Evolutionary conservation across 2,888 invertebrate species (phyloP).

Genomic region (Anaspis maculata): DNA sequence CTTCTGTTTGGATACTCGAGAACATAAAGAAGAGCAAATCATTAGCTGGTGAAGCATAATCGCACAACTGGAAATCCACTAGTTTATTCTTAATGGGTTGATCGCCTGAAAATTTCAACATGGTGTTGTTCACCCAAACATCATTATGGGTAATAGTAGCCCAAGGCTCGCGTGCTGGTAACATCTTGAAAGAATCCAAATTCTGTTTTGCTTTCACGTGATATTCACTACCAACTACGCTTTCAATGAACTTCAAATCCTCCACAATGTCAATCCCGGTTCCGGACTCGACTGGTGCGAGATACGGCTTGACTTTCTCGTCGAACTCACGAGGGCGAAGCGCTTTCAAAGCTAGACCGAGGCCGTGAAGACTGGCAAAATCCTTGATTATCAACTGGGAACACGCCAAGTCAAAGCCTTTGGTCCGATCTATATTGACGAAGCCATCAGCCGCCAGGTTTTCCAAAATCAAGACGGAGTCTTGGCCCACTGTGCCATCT

Average conservation of each 20-base stretch:
- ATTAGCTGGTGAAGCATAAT: not conserved
- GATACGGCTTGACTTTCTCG: conserved; percentile 2
- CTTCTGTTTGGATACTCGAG: not conserved
- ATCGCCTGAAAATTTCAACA: not conserved
- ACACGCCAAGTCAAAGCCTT: conserved; percentile 10
- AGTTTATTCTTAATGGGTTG: not conserved
- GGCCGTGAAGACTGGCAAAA: conserved; percentile 11
- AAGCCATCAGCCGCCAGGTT: conserved; percentile 10
- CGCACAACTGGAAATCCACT: not conserved
- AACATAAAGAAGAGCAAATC: not conserved
- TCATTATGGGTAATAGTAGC: no score
- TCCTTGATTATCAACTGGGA: conserved; percentile 6
- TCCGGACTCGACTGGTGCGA: not conserved
- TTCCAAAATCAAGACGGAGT: conserved; percentile 14
- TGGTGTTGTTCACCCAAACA: not conserved
- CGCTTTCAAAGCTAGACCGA: conserved; percentile 9
- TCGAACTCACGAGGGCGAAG: conserved; percentile 6
- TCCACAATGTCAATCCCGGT: not conserved
- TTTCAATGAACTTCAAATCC: no score
- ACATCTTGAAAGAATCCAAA: not conserved
- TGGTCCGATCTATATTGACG: conserved; percentile 6
- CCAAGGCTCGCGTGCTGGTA: conserved; percentile 36
- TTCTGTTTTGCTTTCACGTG: no score
- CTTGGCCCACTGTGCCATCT: conserved; percentile 4
- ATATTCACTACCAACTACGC: no score